A percentile compares a stretch with the other conserved stretches of the same genome.
phyloP scores from a whole-genome alignment of 2,113 vertebrate genomes.

The Regulus satrapa region DNA sequence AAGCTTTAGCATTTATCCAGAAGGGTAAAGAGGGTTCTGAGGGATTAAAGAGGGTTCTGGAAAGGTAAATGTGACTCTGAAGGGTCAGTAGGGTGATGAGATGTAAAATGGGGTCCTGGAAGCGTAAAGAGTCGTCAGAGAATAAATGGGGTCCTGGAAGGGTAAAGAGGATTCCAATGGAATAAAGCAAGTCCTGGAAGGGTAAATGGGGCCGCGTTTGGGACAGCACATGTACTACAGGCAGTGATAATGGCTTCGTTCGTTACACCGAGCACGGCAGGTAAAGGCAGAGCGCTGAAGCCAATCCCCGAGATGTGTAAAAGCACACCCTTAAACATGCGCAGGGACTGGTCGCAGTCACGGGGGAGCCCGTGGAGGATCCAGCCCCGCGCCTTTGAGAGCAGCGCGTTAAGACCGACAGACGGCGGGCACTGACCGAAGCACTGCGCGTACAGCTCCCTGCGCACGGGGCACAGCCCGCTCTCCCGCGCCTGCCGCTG shows the following conservation, averaged over 20 bases:
- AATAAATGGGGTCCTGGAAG: neutral
- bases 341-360: neutral
- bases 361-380: too few relatives aligned
- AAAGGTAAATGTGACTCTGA: too few relatives aligned
- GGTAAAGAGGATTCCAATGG: neutral
- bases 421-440: conserved; percentile 85
- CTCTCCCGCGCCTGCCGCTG: conserved; percentile 86
- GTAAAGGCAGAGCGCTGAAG: accelerated
- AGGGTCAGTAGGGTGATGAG: too few relatives aligned
- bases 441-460: conserved; percentile 90
- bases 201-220: neutral
- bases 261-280: accelerated
- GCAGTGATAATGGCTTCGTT: neutral
- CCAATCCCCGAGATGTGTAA: too few relatives aligned
- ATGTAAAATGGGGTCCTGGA: neutral
- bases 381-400: too few relatives aligned
- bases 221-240: neutral
- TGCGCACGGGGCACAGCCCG: conserved; percentile 88
- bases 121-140: neutral
- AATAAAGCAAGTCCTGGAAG: neutral
- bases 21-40: neutral
- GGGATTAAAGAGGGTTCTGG: too few relatives aligned
- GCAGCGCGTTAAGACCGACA: too few relatives aligned
- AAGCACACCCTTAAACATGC: accelerated
- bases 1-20: too few relatives aligned